Evolutionary conservation across 2,113 vertebrate species (phyloP).

Genomic region (Lagopus muta): DNA sequence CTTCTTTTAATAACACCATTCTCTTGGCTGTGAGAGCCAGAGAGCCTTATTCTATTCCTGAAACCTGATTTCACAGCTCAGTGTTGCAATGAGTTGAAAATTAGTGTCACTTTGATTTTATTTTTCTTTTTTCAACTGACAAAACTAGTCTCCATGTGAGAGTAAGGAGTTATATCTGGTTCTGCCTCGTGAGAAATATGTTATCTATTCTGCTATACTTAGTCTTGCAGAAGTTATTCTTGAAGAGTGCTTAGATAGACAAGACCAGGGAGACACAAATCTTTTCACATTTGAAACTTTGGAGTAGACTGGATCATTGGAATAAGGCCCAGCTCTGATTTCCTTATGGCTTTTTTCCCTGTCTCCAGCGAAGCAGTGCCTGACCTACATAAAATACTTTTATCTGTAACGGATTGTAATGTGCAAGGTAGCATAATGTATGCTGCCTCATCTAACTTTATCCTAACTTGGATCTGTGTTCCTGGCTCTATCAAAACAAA

Average conservation of each 20-base stretch:
- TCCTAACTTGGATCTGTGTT: neutral
- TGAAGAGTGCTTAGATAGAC: neutral
- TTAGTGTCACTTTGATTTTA: neutral
- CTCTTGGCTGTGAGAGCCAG: neutral
- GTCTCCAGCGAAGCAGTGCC: slow-evolving; percentile 5
- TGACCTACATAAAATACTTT: slow-evolving; percentile 55
- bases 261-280: neutral
- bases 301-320: neutral
- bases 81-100: neutral
- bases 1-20: neutral
- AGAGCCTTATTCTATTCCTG: neutral
- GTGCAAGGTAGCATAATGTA: neutral
- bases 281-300: neutral
- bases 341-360: neutral
- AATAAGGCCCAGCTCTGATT: neutral
- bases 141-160: neutral
- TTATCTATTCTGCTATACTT: neutral
- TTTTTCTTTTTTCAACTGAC: neutral
- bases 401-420: neutral
- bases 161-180: neutral
- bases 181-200: neutral
- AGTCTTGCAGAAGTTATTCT: neutral
- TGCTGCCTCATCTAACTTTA: neutral
- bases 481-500: slow-evolving; percentile 15
- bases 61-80: slow-evolving; percentile 18